Evolutionary conservation across 2,113 vertebrate genomes (phyloP).

Genomic region (Calyptomena viridis): DNA sequence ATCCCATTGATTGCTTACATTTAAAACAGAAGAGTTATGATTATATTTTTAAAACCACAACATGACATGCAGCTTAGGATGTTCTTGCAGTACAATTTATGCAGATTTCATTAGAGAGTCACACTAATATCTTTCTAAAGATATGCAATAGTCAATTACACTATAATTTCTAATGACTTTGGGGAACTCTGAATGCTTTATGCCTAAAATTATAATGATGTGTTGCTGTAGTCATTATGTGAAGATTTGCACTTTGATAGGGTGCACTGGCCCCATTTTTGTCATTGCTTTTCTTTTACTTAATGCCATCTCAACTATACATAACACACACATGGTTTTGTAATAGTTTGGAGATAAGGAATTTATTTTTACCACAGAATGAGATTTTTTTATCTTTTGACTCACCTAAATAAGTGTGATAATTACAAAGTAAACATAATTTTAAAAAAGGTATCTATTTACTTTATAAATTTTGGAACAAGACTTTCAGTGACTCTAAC

Average conservation of each 20-base stretch:
- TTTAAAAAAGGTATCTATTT: not conserved
- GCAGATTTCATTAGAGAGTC: not conserved
- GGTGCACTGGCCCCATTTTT: not conserved
- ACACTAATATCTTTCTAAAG: slow-evolving; percentile 4
- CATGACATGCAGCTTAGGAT: not conserved
- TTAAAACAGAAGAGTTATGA: not conserved
- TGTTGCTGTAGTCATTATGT: not conserved
- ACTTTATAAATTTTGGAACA: not conserved
- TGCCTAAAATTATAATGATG: not conserved
- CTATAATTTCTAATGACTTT: slow-evolving; percentile 27
- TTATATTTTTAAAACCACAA: not conserved
- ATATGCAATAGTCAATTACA: not conserved
- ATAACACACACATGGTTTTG: not conserved
- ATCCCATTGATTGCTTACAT: not conserved
- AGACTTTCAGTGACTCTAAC: not conserved
- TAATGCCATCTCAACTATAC: not conserved
- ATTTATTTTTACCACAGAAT: not conserved
- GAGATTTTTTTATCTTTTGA: not conserved
- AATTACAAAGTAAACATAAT: not conserved
- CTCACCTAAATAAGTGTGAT: not conserved
- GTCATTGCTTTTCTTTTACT: not conserved
- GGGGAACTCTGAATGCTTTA: not conserved
- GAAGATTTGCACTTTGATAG: not conserved
- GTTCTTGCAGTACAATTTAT: not conserved
- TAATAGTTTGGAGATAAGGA: not conserved